These are phyloP conservation scores for Xenotilapia longispinis DNA, from an alignment of 2,113 vertebrate genomes.

Conservation along the genomic window DNA sequence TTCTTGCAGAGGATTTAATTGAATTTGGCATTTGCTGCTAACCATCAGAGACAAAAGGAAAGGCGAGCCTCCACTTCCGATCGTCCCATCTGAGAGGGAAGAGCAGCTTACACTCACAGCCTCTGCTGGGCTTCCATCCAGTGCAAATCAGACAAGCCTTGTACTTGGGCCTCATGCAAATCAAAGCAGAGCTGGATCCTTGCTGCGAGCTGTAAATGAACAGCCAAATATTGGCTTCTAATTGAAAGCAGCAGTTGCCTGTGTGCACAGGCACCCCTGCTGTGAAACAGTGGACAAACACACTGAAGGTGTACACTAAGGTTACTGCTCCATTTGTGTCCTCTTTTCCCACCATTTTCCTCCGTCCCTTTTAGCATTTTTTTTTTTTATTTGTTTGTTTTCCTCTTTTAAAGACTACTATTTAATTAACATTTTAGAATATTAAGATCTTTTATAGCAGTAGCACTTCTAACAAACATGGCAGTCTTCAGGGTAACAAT, in stretches of 20 bases:
- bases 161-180: conserved; percentile 20
- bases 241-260: conserved; percentile 46
- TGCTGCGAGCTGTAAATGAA: conserved; percentile 43
- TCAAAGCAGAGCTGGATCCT: conserved; percentile 23
- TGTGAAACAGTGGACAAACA: conserved; percentile 40
- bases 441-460: neutral
- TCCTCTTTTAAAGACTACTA: neutral
- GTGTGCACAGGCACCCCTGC: conserved; percentile 28
- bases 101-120: neutral
- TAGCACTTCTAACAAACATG: neutral
- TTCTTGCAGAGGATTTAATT: neutral
- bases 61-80: neutral
- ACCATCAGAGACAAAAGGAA: conserved; percentile 13
- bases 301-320: conserved; percentile 18
- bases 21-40: conserved; percentile 16
- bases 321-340: neutral
- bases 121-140: conserved; percentile 24
- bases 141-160: conserved; percentile 24
- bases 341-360: neutral
- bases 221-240: conserved; percentile 54
- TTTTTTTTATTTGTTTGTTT: neutral
- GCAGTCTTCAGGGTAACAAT: neutral
- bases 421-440: neutral
- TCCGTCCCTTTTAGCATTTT: neutral
- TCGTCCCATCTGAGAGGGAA: neutral